Percentiles rank a stretch among this genome's conserved stretches.
Evolutionary conservation across 35 echinoderm and acorn worm genomes (phyloP).

Genomic region (Apostichopus japonicus): DNA sequence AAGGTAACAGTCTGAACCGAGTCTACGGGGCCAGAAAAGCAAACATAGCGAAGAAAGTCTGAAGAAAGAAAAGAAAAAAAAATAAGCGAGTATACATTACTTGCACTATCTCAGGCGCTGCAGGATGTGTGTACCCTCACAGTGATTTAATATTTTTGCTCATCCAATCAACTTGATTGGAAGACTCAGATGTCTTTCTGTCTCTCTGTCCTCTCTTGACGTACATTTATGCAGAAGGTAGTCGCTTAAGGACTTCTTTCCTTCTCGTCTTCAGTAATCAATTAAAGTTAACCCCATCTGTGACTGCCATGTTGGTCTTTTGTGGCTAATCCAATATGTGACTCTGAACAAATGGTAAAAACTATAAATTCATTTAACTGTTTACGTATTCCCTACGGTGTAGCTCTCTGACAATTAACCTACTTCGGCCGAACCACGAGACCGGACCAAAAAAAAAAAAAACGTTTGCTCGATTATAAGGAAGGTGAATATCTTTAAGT

Average conservation of each 20-base stretch:
- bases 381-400: not conserved
- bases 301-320: constrained; percentile 12
- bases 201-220: not conserved
- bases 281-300: constrained; percentile 12
- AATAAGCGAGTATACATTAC: not conserved
- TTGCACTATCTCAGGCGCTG: not conserved
- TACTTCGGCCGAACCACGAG: not conserved
- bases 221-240: not conserved
- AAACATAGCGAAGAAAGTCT: no score
- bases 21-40: no score
- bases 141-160: not conserved
- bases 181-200: not conserved
- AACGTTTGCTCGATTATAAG: no score
- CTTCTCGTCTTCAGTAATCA: not conserved
- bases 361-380: not conserved
- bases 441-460: not conserved
- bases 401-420: not conserved
- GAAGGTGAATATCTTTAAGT: no score
- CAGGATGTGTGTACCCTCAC: not conserved
- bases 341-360: not conserved
- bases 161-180: not conserved
- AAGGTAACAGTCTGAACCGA: no score
- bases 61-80: not conserved
- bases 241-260: not conserved
- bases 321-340: constrained; percentile 13